phyloP scores from a whole-genome alignment of 2,797 vertebrate genomes.

The Sebastes kiyomatsui region DNA sequence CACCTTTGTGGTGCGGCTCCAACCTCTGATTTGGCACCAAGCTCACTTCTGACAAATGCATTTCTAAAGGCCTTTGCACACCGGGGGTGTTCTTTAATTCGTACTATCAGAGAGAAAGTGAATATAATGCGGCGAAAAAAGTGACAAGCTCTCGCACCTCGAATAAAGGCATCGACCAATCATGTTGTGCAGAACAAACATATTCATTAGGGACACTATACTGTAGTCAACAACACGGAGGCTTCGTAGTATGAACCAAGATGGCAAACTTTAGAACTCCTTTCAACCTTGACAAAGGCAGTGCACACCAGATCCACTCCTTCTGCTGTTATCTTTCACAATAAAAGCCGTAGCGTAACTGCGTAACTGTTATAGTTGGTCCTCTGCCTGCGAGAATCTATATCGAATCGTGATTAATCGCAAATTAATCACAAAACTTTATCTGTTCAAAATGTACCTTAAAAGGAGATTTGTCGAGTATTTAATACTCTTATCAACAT shows the following conservation, averaged over 20 bases:
- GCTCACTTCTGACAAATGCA: slow-evolving; percentile 32
- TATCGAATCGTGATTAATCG: fast-evolving
- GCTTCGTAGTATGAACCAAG: background rate
- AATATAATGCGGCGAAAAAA: no score
- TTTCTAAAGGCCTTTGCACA: background rate
- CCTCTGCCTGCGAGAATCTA: no score
- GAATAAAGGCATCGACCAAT: no score
- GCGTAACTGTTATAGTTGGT: background rate
- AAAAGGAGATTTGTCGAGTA: no score
- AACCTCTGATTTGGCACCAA: slow-evolving; percentile 1
- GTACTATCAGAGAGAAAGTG: no score
- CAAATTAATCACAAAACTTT: no score
- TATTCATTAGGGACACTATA: no score
- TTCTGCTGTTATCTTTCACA: background rate
- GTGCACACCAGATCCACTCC: background rate
- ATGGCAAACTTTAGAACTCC: background rate
- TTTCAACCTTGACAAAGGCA: background rate
- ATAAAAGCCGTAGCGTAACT: background rate
- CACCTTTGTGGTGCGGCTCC: background rate
- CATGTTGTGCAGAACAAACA: background rate
- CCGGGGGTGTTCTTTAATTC: no score
- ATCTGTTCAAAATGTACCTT: no score
- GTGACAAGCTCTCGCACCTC: no score
- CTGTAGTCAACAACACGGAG: no score
- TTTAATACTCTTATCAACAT: no score